Base-by-base conservation (phyloP, 2,888 invertebrate species). In the Caenorhabditis plicata region DNA sequence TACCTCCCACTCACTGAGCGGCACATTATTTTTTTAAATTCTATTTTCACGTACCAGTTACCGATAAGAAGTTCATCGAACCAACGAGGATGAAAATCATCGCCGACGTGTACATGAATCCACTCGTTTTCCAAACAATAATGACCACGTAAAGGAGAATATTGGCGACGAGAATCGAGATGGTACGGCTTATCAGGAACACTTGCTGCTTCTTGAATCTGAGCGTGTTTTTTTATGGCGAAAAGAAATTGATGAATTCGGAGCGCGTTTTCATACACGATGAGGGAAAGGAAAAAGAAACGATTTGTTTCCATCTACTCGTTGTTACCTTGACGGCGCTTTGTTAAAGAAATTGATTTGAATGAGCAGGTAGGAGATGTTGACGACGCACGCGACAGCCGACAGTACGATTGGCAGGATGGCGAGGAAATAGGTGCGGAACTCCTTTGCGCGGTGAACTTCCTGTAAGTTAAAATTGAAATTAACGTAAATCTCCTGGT, bases 371-470 rank as follows among this genome's bases (percentile, higher is more conserved):
- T 77, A 75, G 15, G 65, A 32, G 13, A 68, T 49, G 45, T 78
- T 78, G 22, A 72, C 26, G 15, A 71, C 29, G 19, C 73, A 64
- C 5, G 75, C 69, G 15, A 78, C 55, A 3, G 73, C 62, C 23
- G 76, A 77, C 1, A 78, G 41, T 20, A 78, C 58, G 0, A 78
- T 57, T 7, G 78, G 78, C 3, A 78, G 31, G n/a, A 78, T 62
- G 9, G 75, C 78, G 4, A 78, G 55, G 33, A 76, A 77, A 49
- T 71, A 75, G 4, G 64, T 68, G 13, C 78, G 75, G 49, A 75
- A 78, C 23, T 74, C 72, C 56, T 78, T 78, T 3, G 76, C 77
- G n/a, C 51, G 46, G 44, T 78, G 78, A 7, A 78, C 45, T 41
- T 73, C 70, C 64, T 65, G 57, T 9, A 66, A 52, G n/a, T n/a